Conservation (phyloP, 2,113 vertebrate genomes). For the Eidolon helvum region DNA sequence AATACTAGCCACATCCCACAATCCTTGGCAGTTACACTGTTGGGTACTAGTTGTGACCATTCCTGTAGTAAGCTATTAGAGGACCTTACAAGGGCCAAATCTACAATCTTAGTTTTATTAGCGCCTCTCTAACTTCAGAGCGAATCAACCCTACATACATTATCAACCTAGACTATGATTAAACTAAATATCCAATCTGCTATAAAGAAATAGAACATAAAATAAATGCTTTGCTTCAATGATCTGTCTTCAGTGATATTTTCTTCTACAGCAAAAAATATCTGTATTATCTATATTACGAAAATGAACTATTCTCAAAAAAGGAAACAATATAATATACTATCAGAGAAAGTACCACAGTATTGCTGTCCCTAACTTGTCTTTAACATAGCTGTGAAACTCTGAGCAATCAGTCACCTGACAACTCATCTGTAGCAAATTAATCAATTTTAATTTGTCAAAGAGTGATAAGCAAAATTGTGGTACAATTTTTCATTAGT, state of each 20-base stretch:
- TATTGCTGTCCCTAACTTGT: background rate
- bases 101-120: background rate
- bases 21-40: background rate
- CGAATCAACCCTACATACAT: background rate
- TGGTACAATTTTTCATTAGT: constrained; percentile 40
- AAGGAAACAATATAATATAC: background rate
- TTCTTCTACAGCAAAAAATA: constrained; percentile 17
- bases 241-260: background rate
- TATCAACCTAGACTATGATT: background rate
- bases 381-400: background rate
- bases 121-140: background rate
- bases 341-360: background rate
- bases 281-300: background rate
- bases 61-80: background rate
- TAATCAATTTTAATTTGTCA: constrained; percentile 12
- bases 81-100: background rate
- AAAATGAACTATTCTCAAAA: background rate
- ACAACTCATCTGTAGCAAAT: background rate
- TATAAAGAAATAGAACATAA: constrained; percentile 3
- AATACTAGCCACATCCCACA: background rate
- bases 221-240: background rate
- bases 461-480: background rate
- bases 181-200: constrained; percentile 4
- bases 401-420: background rate
- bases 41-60: background rate